phyloP scores from a whole-genome alignment of 2,888 invertebrate species.

The Spisula solida region DNA sequence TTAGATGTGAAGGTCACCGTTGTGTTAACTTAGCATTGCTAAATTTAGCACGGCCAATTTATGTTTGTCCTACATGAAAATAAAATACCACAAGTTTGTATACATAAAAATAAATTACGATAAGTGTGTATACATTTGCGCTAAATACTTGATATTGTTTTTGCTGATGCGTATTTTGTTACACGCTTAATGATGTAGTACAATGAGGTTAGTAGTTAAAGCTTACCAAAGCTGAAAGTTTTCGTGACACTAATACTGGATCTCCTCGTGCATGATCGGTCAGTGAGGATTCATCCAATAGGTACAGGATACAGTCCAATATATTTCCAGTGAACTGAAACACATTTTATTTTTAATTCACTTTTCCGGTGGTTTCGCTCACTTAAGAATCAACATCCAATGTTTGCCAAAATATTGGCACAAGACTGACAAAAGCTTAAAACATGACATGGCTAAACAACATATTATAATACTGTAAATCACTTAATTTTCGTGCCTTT shows the following conservation, averaged over 20 bases:
- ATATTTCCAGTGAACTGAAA: conserved; percentile 84
- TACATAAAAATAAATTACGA: no score
- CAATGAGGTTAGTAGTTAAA: no score
- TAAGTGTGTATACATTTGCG: no score
- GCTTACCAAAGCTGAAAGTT: conserved; percentile 31
- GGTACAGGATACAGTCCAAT: conserved; percentile 83
- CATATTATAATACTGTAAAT: no score
- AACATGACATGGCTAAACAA: not conserved
- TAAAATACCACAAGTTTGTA: no score
- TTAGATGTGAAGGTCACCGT: no score
- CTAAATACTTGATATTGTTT: no score
- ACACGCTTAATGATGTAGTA: not conserved
- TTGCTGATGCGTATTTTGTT: no score
- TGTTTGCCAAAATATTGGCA: not conserved
- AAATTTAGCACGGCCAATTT: no score
- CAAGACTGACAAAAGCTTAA: not conserved
- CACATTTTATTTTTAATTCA: not conserved
- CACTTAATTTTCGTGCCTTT: no score
- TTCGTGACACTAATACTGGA: conserved; percentile 75
- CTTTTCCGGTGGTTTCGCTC: not conserved
- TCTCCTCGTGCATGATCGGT: conserved; percentile 83
- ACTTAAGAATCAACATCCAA: not conserved
- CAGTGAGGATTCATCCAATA: conserved; percentile 89
- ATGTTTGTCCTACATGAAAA: no score
- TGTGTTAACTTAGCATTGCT: no score